Base-by-base conservation (phyloP, 2,113 vertebrate genomes). In the Struthidea cinerea region DNA sequence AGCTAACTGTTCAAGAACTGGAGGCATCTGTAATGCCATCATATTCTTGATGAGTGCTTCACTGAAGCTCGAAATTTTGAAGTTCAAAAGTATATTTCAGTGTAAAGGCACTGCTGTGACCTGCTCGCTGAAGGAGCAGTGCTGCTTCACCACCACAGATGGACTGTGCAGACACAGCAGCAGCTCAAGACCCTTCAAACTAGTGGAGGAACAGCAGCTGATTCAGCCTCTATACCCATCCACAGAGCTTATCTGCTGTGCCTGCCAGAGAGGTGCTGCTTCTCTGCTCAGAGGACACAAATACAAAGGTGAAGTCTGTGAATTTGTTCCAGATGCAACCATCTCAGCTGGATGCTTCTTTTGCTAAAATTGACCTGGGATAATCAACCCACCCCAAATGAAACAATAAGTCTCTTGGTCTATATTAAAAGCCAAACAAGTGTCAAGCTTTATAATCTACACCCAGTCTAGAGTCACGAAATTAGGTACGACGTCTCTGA, bases 51-150 rank as follows among this genome's bases (percentile, higher is more conserved):
- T 50, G 17, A 75, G 28, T 26, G 24, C 30, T 77, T 67, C 70
- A 42, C 0, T 15, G 42, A 42, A 85, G 46, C 50, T 67, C 82
- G 69, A 23, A 89, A 76, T 67, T n/a, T n/a, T n/a, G n/a, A n/a
- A n/a, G n/a, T n/a, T n/a, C n/a, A n/a, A n/a, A n/a, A n/a, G n/a
- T n/a, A n/a, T n/a, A n/a, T n/a, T n/a, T 68, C n/a, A 44, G 26
- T 14, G 11, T 24, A 69, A 82, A 73, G 53, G 28, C 37, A 52
- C 5, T 0, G 2, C 27, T 52, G 20, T 13, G 41, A 33, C 26
- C 28, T 56, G 24, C 53, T 35, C 0, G 0, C 17, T 3, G 7
- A 39, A 63, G 67, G 53, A 89, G 44, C 41, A 41, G 20, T 3
- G 3, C 17, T 77, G 37, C 64, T 93, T 69, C 75, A 74, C 35